A percentile compares a stretch with the other conserved stretches of the same genome.
Evolutionary conservation across 2,888 invertebrate genomes (phyloP).

Genomic region (Caenorhabditis zanzibari): DNA sequence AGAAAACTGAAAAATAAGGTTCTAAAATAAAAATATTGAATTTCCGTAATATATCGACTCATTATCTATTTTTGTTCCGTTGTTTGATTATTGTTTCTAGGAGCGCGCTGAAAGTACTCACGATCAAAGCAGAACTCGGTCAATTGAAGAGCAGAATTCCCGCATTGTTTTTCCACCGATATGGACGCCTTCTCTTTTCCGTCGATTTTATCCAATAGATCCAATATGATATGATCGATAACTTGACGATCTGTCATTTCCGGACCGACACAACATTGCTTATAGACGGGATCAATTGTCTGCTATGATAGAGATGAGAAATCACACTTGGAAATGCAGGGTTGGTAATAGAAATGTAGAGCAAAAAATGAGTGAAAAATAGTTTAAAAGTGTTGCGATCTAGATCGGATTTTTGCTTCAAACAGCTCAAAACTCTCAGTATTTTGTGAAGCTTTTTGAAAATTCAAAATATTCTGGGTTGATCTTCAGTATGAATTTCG

Average conservation of each 20-base stretch:
- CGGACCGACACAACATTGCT: conserved; percentile 36
- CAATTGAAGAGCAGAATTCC: conserved; percentile 11
- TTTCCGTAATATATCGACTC: too few species aligned
- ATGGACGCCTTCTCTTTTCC: not conserved
- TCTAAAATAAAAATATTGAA: too few species aligned
- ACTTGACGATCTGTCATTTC: conserved; percentile 31
- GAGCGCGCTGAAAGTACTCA: too few species aligned
- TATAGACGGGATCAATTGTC: conserved; percentile 44
- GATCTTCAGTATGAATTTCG: too few species aligned
- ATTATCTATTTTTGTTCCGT: too few species aligned
- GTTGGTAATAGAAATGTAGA: too few species aligned
- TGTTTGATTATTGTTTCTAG: too few species aligned
- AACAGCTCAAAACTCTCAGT: too few species aligned
- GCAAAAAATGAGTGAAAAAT: too few species aligned
- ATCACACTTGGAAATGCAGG: not conserved
- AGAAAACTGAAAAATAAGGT: not conserved
- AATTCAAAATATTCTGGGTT: too few species aligned
- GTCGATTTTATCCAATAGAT: conserved; percentile 25
- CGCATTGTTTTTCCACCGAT: conserved; percentile 32
- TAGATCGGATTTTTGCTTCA: too few species aligned
- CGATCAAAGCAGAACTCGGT: conserved; percentile 51
- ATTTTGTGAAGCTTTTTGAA: too few species aligned
- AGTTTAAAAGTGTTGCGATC: not conserved
- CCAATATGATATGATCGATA: conserved; percentile 1
- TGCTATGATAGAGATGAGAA: not conserved